These are phyloP conservation scores for Volucella bombylans DNA, from an alignment of 2,888 invertebrate genomes.

Conservation along the genomic window DNA sequence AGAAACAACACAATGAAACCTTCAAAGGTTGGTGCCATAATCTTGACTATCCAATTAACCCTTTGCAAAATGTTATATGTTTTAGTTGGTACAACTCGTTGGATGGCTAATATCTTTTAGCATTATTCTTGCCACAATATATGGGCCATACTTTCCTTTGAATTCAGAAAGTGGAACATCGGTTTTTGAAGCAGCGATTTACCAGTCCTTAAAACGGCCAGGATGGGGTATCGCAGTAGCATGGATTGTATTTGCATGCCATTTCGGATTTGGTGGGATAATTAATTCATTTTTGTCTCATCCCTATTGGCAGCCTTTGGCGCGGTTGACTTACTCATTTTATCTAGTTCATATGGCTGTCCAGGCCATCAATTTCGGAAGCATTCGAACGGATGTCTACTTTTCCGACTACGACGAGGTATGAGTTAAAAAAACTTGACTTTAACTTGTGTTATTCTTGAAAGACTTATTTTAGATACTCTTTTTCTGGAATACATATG, in stretches of 20 bases:
- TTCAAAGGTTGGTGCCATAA: no score
- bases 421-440: slow-evolving; percentile 33
- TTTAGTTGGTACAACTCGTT: no score
- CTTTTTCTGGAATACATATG: slow-evolving; percentile 30
- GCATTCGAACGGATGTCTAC: slow-evolving; percentile 36
- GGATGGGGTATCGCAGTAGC: slow-evolving; percentile 67
- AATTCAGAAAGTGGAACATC: neutral
- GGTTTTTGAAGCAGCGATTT: slow-evolving; percentile 61
- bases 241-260: slow-evolving; percentile 75
- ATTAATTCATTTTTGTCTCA: slow-evolving; percentile 71
- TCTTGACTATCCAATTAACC: no score
- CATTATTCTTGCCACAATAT: slow-evolving; percentile 44
- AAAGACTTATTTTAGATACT: slow-evolving; percentile 5
- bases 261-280: slow-evolving; percentile 73
- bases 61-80: no score
- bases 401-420: slow-evolving; percentile 65
- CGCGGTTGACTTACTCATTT: slow-evolving; percentile 69
- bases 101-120: slow-evolving; percentile 41
- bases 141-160: slow-evolving; percentile 41
- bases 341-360: slow-evolving; percentile 72
- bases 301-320: slow-evolving; percentile 74
- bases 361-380: slow-evolving; percentile 48
- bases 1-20: slow-evolving; percentile 65
- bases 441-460: neutral
- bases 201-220: slow-evolving; percentile 59